Evolutionary conservation across 2,888 invertebrate genomes (phyloP).

Genomic region (Cancer borealis): DNA sequence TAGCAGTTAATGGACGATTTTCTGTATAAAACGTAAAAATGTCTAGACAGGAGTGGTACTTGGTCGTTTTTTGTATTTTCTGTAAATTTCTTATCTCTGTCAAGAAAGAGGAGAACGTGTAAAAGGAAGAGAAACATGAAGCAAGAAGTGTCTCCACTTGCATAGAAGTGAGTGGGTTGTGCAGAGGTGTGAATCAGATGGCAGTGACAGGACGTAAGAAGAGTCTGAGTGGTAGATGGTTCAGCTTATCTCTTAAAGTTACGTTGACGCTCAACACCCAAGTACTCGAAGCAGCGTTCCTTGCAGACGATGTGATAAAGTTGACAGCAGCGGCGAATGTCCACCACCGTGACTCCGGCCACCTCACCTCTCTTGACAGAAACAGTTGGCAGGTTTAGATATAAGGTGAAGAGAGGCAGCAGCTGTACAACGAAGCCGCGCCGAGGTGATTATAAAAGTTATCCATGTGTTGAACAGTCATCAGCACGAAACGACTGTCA

Average conservation of each 20-base stretch:
- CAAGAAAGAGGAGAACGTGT: neutral
- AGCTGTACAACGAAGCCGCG: neutral
- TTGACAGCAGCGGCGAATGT: neutral
- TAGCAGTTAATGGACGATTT: neutral
- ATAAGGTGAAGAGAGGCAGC: neutral
- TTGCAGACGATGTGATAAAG: neutral
- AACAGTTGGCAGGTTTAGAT: neutral
- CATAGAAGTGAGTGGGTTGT: neutral
- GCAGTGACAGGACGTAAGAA: neutral
- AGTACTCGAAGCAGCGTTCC: constrained; percentile 5
- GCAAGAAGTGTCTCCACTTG: neutral
- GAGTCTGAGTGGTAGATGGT: neutral
- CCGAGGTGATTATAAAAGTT: constrained; percentile 2
- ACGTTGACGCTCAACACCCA: neutral
- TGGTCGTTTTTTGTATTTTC: neutral
- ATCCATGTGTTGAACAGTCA: no score
- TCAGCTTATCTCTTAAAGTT: neutral
- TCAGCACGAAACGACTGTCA: no score
- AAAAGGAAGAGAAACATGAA: neutral
- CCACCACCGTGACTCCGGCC: neutral
- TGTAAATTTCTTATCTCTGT: no score
- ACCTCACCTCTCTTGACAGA: neutral
- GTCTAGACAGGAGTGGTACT: neutral
- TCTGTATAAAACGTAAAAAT: no score
- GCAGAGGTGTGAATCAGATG: neutral